A percentile compares a stretch with the other conserved stretches of the same genome.
phyloP scores from a whole-genome alignment of 2,113 vertebrate genomes.

The Sturnira hondurensis region DNA sequence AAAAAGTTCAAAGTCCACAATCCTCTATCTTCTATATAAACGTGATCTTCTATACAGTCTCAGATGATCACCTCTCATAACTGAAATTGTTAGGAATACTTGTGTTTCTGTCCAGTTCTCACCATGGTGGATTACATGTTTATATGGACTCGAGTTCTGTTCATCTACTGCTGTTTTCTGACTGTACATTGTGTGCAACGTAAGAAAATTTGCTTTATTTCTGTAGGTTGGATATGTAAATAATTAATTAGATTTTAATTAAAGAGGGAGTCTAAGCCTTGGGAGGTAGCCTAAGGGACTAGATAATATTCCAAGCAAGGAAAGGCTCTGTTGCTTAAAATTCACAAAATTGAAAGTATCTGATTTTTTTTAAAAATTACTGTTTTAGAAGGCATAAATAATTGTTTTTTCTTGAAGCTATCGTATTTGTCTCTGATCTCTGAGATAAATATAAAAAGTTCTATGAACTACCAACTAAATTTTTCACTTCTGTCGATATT shows the following conservation, averaged over 20 bases:
- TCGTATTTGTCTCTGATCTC: neutral
- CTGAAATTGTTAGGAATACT: neutral
- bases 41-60: no score
- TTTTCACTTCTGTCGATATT: neutral
- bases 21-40: conserved; percentile 38
- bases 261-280: neutral
- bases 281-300: neutral
- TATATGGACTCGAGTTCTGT: conserved; percentile 31
- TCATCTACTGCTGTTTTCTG: conserved; percentile 38
- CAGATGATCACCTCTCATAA: neutral
- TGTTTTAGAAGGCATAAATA: neutral
- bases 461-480: neutral
- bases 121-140: conserved; percentile 23
- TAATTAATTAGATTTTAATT: neutral
- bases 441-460: conserved; percentile 1
- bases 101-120: neutral
- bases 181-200: neutral
- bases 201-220: conserved; percentile 67
- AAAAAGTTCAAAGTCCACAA: conserved; percentile 71
- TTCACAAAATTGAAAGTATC: neutral
- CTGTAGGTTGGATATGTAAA: neutral
- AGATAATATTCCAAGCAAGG: neutral
- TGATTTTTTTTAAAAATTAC: neutral
- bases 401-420: conserved; percentile 8
- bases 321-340: conserved; percentile 1